These are phyloP conservation scores for Drosophila nigromelanica DNA, from an alignment of 1,140 invertebrate species.

Conservation along the genomic window DNA sequence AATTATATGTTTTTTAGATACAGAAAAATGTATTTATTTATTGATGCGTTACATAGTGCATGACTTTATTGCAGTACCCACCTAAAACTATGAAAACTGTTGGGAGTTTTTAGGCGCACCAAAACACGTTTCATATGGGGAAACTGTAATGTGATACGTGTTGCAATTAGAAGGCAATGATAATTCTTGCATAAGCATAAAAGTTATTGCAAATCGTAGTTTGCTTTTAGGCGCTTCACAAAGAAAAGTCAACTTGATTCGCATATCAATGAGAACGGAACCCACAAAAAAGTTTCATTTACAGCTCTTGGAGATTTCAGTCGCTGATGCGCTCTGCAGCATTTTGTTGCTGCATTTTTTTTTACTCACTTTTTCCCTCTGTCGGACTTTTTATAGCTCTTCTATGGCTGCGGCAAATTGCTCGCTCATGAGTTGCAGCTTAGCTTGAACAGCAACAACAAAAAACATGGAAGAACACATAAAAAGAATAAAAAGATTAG, in stretches of 20 bases:
- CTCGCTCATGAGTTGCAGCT: slow-evolving; percentile 35
- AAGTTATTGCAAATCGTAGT: slow-evolving; percentile 18
- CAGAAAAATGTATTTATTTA: background rate
- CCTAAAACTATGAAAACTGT: background rate
- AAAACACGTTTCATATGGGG: slow-evolving; percentile 27
- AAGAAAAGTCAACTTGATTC: slow-evolving; percentile 1
- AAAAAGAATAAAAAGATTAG: background rate
- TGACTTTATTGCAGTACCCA: background rate
- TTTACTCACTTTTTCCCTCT: background rate
- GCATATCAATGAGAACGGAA: slow-evolving; percentile 39
- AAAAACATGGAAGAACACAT: background rate
- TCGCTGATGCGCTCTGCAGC: slow-evolving; percentile 2
- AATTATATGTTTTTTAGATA: too few species aligned
- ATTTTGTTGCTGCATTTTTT: slow-evolving; percentile 21
- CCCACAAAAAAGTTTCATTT: slow-evolving; percentile 29
- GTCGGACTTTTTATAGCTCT: background rate
- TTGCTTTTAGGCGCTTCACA: slow-evolving; percentile 34
- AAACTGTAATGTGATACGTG: slow-evolving; percentile 34
- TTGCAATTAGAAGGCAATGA: slow-evolving; percentile 45
- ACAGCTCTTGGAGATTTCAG: slow-evolving; percentile 7
- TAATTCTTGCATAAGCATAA: slow-evolving; percentile 21
- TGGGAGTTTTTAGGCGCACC: background rate
- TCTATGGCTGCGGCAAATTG: slow-evolving; percentile 32
- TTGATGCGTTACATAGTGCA: background rate
- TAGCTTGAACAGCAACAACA: slow-evolving; percentile 8